These are phyloP conservation scores for Drosophila sproati DNA, from an alignment of 1,140 invertebrate genomes.

Conservation along the genomic window DNA sequence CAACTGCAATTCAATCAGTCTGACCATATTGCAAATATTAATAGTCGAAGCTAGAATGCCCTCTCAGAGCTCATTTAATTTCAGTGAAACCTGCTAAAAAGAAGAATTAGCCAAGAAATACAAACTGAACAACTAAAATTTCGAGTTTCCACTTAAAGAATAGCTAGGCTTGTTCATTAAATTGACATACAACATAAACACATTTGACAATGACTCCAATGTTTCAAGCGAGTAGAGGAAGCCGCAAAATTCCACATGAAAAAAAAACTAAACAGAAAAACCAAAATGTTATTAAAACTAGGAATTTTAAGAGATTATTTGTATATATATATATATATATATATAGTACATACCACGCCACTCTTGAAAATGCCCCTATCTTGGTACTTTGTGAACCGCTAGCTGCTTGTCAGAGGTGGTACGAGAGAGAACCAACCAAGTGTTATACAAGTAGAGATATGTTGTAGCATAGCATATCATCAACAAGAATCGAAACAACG, in stretches of 20 bases:
- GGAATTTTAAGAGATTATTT: neutral
- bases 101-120: neutral
- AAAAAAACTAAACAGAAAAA: neutral
- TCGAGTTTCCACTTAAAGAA: no score
- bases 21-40: neutral
- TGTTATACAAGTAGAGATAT: conserved; percentile 1
- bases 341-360: neutral
- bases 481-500: conserved; percentile 16
- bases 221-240: neutral
- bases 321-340: neutral
- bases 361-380: neutral
- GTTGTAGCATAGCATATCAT: conserved; percentile 14
- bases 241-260: neutral
- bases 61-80: neutral
- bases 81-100: neutral
- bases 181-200: neutral
- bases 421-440: neutral
- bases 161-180: no score
- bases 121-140: neutral
- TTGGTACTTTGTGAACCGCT: neutral
- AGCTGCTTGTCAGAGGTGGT: neutral
- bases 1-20: conserved; percentile 41
- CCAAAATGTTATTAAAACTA: neutral
- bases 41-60: neutral
- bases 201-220: neutral